Conservation (phyloP, 2,797 vertebrate species). For the Leptodactylus fallax region DNA sequence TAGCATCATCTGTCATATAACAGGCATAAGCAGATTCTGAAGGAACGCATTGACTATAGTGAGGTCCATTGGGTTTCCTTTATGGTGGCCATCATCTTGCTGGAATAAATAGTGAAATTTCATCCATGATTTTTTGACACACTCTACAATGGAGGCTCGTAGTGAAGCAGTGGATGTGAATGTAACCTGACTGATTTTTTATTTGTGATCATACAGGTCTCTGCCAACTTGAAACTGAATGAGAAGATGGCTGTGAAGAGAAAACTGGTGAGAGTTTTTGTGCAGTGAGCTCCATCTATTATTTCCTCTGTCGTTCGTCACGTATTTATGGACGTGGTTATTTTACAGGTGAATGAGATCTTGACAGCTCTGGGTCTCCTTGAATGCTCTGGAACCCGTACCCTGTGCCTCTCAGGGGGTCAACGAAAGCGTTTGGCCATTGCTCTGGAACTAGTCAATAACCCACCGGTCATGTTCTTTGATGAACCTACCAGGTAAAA, state of each 20-base stretch:
- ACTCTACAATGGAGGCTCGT: neutral
- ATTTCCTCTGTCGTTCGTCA: neutral
- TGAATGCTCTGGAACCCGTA: slow-evolving; percentile 92
- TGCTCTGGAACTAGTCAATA: slow-evolving; percentile 96
- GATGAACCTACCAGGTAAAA: slow-evolving; percentile 96
- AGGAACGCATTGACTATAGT: too few relatives aligned
- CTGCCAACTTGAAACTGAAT: slow-evolving; percentile 93
- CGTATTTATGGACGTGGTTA: neutral
- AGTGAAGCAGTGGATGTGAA: neutral
- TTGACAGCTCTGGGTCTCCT: slow-evolving; percentile 93
- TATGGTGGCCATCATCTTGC: too few relatives aligned
- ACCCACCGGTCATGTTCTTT: slow-evolving; percentile 98
- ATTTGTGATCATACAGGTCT: slow-evolving; percentile 79
- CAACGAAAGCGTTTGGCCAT: slow-evolving; percentile 97
- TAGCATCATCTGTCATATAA: too few relatives aligned
- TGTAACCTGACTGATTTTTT: neutral
- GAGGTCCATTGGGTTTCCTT: too few relatives aligned
- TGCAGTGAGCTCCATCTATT: too few relatives aligned
- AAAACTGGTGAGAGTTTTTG: slow-evolving; percentile 85
- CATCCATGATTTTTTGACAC: too few relatives aligned
- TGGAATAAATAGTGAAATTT: too few relatives aligned
- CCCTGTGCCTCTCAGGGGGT: slow-evolving; percentile 88
- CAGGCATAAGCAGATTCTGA: too few relatives aligned
- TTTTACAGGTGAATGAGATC: slow-evolving; percentile 91
- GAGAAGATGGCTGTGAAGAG: slow-evolving; percentile 96